Percentiles rank a stretch among this genome's conserved stretches.
Conservation (phyloP, 2,113 vertebrate genomes). For the Tauraco erythrolophus region DNA sequence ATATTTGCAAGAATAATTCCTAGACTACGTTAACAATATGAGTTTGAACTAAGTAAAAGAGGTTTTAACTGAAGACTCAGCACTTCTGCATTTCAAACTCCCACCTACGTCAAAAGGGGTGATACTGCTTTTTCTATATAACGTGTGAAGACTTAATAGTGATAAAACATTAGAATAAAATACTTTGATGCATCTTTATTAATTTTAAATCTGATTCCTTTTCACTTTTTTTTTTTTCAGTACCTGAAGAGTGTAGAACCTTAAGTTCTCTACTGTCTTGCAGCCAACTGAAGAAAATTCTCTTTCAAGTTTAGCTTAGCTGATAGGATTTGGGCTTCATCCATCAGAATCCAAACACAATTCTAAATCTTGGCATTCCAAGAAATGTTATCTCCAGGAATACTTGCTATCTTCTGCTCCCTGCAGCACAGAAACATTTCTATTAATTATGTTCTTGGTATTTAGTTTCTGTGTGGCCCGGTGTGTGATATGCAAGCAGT, state of each 20-base stretch:
- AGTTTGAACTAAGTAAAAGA: background rate
- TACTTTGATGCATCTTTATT: background rate
- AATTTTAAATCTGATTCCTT: background rate
- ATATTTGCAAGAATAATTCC: background rate
- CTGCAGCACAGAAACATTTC: background rate
- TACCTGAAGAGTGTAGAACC: background rate
- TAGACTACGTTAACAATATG: background rate
- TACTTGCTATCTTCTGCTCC: background rate
- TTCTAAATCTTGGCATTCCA: background rate
- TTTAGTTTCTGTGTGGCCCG: background rate
- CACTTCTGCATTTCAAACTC: background rate
- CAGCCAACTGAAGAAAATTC: background rate
- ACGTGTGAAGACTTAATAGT: background rate
- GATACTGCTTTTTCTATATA: background rate
- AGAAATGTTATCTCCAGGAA: background rate
- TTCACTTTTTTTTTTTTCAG: background rate
- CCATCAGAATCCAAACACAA: background rate
- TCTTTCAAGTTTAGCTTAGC: background rate
- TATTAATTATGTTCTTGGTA: background rate
- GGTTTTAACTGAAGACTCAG: background rate
- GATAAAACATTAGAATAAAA: background rate
- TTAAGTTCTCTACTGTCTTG: background rate
- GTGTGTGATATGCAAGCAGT: background rate
- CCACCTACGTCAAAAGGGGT: background rate
- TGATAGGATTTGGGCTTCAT: background rate